Conservation (phyloP, 1,140 invertebrate genomes). For the Drosophila arawakana region DNA sequence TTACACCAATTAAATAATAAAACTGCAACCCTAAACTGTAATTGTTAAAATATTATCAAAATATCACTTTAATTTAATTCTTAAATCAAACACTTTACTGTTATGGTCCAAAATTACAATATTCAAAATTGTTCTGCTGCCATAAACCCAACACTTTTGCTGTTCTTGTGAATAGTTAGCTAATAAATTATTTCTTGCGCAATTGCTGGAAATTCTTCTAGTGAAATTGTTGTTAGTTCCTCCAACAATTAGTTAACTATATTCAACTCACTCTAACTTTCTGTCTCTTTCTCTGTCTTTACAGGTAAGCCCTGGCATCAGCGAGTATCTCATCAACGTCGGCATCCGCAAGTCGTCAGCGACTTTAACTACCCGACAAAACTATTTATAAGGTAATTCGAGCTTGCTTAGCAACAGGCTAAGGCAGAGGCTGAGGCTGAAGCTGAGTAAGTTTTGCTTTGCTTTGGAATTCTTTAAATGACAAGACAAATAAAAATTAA, state of each 20-base stretch:
- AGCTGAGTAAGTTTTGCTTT: conserved; percentile 4
- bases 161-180: neutral
- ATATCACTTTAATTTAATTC: too few species aligned
- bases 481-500: conserved; percentile 78
- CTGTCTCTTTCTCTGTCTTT: conserved; percentile 25
- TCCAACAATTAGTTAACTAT: conserved; percentile 40
- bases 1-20: too few species aligned
- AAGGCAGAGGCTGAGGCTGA: too few species aligned
- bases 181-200: conserved; percentile 1
- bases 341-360: conserved; percentile 50
- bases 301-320: conserved; percentile 44
- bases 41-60: too few species aligned
- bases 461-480: conserved; percentile 65
- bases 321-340: conserved; percentile 18
- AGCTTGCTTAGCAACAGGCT: conserved; percentile 65
- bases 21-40: too few species aligned
- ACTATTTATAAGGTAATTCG: conserved; percentile 79
- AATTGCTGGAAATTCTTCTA: conserved; percentile 1
- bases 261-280: conserved; percentile 5
- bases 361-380: conserved; percentile 56
- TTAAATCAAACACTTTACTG: too few species aligned
- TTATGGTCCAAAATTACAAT: too few species aligned
- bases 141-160: neutral
- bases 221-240: conserved; percentile 17
- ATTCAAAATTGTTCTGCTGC: neutral